Evolutionary conservation across 2,797 vertebrate genomes (phyloP).

Genomic region (Chaetodon trifasciatus): DNA sequence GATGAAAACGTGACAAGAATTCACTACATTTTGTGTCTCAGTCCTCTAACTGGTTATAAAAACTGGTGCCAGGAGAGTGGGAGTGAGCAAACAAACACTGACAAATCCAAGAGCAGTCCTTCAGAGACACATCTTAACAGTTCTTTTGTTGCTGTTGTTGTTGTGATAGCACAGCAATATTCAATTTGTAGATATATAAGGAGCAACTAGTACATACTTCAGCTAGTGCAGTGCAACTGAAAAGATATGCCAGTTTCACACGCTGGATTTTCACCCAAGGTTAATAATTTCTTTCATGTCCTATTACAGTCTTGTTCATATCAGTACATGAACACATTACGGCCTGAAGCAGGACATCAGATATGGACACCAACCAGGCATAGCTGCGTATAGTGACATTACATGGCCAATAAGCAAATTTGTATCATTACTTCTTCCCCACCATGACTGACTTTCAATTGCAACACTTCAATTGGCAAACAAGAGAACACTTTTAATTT

Average conservation of each 20-base stretch:
- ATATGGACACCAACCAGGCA: neutral
- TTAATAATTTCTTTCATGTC: constrained; percentile 16
- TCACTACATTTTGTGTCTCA: neutral
- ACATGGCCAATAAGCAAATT: neutral
- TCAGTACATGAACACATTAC: neutral
- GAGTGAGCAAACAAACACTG: constrained; percentile 28
- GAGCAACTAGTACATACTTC: neutral
- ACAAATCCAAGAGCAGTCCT: constrained; percentile 23
- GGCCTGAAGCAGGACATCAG: neutral
- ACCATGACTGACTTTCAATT: neutral
- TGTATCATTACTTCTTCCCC: neutral
- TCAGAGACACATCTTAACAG: constrained; percentile 24
- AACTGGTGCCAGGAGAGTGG: constrained; percentile 29
- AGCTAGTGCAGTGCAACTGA: constrained; percentile 6
- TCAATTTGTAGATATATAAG: constrained; percentile 37
- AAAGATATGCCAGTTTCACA: neutral
- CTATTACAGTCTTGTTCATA: constrained; percentile 6
- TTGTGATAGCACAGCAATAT: constrained; percentile 15
- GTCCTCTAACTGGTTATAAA: neutral
- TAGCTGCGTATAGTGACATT: neutral
- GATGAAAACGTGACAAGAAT: constrained; percentile 12
- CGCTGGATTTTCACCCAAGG: constrained; percentile 32
- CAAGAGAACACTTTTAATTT: neutral
- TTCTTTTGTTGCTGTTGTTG: constrained; percentile 8
- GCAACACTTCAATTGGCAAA: neutral